Conservation (phyloP, 2,113 vertebrate genomes). For the Apaloderma vittatum region DNA sequence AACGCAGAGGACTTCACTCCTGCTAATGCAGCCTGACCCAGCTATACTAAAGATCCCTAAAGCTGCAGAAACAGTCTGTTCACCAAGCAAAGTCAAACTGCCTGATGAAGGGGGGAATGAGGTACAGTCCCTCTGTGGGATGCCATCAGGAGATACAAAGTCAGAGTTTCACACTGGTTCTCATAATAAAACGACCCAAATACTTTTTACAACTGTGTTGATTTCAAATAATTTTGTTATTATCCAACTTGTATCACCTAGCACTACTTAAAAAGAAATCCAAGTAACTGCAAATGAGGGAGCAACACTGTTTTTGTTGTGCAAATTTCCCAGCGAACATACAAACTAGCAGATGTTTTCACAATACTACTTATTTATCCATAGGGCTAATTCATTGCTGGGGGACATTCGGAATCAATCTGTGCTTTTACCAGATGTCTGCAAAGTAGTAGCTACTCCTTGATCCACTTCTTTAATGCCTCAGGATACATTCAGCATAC, state of each 20-base stretch:
- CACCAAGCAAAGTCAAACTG: neutral
- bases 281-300: neutral
- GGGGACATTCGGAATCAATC: constrained; percentile 49
- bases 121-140: neutral
- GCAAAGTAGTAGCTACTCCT: constrained; percentile 37
- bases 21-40: neutral
- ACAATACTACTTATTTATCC: constrained; percentile 18
- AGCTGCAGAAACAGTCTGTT: neutral
- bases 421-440: constrained; percentile 62
- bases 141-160: neutral
- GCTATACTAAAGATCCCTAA: neutral
- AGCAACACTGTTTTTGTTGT: neutral
- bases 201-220: neutral
- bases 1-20: neutral
- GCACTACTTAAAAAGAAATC: neutral
- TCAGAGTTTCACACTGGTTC: neutral
- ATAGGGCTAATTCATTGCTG: neutral
- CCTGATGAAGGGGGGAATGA: neutral
- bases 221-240: neutral
- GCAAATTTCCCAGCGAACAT: neutral
- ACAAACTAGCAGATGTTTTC: constrained; percentile 51
- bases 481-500: neutral
- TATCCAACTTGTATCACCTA: neutral
- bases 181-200: neutral
- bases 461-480: constrained; percentile 53